Evolutionary conservation across 2,888 invertebrate species (phyloP).

Genomic region (Cephalotes varians): DNA sequence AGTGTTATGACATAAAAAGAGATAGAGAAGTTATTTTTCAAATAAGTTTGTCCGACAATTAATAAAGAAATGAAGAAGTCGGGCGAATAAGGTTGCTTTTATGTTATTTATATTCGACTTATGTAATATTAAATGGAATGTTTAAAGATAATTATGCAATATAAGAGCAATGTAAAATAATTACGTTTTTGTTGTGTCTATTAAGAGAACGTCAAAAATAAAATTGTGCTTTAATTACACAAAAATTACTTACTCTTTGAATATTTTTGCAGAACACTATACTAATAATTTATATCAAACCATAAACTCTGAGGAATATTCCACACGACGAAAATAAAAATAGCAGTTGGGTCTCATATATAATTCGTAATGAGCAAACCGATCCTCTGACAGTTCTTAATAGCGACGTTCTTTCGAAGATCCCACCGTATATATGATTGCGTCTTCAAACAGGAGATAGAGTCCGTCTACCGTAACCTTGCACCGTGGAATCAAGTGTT

Average conservation of each 20-base stretch:
- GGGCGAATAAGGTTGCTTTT: not conserved
- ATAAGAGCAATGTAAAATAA: not conserved
- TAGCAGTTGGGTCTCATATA: not conserved
- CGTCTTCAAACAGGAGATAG: slow-evolving; percentile 64
- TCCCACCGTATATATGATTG: slow-evolving; percentile 30
- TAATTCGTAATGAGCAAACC: not conserved
- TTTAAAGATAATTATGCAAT: slow-evolving; percentile 2
- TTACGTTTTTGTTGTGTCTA: not conserved
- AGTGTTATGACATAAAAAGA: not conserved
- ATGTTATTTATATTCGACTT: not conserved
- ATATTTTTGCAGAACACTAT: not conserved
- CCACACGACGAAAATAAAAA: not conserved
- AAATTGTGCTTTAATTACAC: not conserved
- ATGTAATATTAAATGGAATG: not conserved
- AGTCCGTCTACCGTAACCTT: slow-evolving; percentile 73
- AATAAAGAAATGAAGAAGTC: slow-evolving; percentile 5
- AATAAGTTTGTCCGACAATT: not conserved
- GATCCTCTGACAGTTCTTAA: not conserved
- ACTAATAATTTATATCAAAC: not conserved
- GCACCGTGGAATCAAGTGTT: slow-evolving; percentile 74
- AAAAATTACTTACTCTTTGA: not conserved
- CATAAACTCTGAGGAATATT: not conserved
- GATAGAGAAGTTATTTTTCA: slow-evolving; percentile 2
- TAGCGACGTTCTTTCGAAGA: not conserved
- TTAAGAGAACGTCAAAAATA: not conserved